These are phyloP conservation scores for Athrips mouffetella DNA, from an alignment of 2,888 invertebrate genomes.

Conservation along the genomic window DNA sequence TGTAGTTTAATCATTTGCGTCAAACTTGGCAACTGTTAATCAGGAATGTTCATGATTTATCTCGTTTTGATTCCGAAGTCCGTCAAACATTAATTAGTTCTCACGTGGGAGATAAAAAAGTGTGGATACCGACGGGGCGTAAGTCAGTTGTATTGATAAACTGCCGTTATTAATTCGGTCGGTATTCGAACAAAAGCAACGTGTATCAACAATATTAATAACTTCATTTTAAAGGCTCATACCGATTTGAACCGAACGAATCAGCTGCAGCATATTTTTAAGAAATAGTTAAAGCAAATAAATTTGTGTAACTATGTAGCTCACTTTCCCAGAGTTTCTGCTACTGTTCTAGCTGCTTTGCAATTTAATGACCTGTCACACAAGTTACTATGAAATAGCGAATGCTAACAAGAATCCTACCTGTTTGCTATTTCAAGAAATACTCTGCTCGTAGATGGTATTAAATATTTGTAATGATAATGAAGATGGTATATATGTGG, in stretches of 20 bases:
- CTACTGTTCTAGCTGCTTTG: slow-evolving; percentile 23
- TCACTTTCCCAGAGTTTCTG: slow-evolving; percentile 16
- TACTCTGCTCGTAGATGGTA: slow-evolving; percentile 22
- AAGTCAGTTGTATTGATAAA: slow-evolving; percentile 24
- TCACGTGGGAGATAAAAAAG: slow-evolving; percentile 23
- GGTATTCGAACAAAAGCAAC: slow-evolving; percentile 18
- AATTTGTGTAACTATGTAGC: background rate
- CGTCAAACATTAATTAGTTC: slow-evolving; percentile 32
- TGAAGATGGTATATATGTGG: slow-evolving; percentile 49
- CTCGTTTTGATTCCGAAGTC: slow-evolving; percentile 27
- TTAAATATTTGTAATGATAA: slow-evolving; percentile 44
- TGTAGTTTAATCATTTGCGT: slow-evolving; percentile 17
- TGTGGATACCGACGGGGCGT: slow-evolving; percentile 18
- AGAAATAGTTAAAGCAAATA: background rate
- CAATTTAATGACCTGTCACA: slow-evolving; percentile 25
- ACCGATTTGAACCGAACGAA: background rate
- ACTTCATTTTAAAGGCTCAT: slow-evolving; percentile 12
- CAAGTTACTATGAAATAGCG: slow-evolving; percentile 22
- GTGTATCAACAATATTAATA: slow-evolving; percentile 12
- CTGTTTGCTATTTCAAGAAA: slow-evolving; percentile 21
- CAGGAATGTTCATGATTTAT: slow-evolving; percentile 22
- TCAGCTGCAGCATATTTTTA: background rate
- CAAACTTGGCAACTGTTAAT: slow-evolving; percentile 16
- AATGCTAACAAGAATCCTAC: slow-evolving; percentile 24
- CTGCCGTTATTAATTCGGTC: slow-evolving; percentile 17